Evolutionary conservation across 2,797 vertebrate species (phyloP), one percentile per base, ranked within the genome.

Genomic region (Chelon labrosus): DNA sequence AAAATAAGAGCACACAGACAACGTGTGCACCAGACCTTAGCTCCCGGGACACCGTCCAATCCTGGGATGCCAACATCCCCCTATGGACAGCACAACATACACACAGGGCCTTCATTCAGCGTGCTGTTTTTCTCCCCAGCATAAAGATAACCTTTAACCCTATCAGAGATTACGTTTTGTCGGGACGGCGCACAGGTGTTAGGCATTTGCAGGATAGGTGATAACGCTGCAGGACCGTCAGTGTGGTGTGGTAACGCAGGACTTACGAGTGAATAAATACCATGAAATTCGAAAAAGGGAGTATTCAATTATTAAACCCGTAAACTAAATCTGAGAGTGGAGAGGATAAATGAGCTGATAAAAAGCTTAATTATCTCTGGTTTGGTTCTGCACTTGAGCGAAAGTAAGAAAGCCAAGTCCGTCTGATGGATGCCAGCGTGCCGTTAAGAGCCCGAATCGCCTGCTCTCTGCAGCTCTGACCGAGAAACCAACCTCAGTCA

Each of bases 61-160:
- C 97, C 97, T 22, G 94, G 93, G 75, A 93, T 91, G 71, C 98
- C 98, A 74, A 96, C 91, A 77, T 98, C 97, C 85, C 97, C 97
- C 97, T 95, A 94, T 37, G 78, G 89, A 89, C 82, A 91, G 85
- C 83, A 93, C 42, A 89, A 91, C 81, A 93, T 31, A 93, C 70
- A 91, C 70, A 92, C 85, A 87, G 73, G 73, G 79, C 77, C 73
- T 82, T 35, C 2, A 78, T 76, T 89, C 76, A 83, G 68, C 69
- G 66, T 70, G 77, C 58, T 47, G 60, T 35, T 35, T 35, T 6
- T 35, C 31, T 35, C 31, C 31, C 7, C 31, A 35, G 31, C 31
- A 57, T 12, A 10, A 3, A 70, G 73, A 87, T 78, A 85, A 81
- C 74, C 68, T 75, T 49, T 54, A n/a, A 78, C 66, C 65, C 54